These are phyloP conservation scores for Crossaster papposus DNA, from an alignment of 53 echinoderm and acorn worm species.

Conservation along the genomic window DNA sequence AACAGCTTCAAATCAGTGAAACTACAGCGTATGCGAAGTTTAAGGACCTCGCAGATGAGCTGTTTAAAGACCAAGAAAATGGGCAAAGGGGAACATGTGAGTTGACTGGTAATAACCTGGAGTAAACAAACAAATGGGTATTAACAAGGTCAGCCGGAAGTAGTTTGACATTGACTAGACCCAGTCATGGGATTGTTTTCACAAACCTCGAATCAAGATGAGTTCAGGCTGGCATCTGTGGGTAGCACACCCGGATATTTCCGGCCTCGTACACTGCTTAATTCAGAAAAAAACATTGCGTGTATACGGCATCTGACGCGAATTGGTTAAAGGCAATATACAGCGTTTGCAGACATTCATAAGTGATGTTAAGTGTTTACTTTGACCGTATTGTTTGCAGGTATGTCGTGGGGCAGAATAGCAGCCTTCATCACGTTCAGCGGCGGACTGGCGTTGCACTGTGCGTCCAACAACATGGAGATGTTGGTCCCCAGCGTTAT, in stretches of 20 bases:
- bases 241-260: too few species aligned
- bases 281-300: too few species aligned
- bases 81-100: constrained; percentile 81
- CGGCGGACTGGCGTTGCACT: constrained; percentile 87
- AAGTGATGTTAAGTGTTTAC: not conserved
- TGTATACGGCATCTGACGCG: too few species aligned
- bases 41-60: constrained; percentile 94
- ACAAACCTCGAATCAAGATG: too few species aligned
- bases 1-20: constrained; percentile 83
- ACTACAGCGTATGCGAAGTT: constrained; percentile 96
- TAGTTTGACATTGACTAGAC: too few species aligned
- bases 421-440: constrained; percentile 98
- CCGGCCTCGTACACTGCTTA: too few species aligned
- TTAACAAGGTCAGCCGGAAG: too few species aligned
- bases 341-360: too few species aligned
- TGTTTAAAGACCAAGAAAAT: constrained; percentile 93
- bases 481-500: constrained; percentile 93
- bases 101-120: not conserved
- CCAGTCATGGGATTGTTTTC: too few species aligned
- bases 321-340: too few species aligned
- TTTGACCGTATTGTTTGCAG: constrained; percentile 36
- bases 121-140: not conserved
- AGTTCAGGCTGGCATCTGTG: too few species aligned
- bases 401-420: constrained; percentile 99
- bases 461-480: constrained; percentile 92